phyloP scores from a whole-genome alignment of 2,888 invertebrate species.

The Ornithoptera priamus region DNA sequence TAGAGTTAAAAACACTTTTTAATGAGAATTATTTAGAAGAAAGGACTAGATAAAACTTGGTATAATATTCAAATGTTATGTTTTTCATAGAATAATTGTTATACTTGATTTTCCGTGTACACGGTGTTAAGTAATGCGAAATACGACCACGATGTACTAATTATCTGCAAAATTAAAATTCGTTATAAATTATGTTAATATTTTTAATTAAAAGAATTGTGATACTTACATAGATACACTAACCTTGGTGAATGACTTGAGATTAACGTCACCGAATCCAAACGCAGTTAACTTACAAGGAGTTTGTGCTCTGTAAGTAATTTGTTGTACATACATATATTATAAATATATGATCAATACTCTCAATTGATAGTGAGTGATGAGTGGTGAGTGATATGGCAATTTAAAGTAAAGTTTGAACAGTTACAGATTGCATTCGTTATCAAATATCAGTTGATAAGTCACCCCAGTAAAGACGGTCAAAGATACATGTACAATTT shows the following conservation, averaged over 20 bases:
- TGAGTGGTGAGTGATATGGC: no score
- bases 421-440: no score
- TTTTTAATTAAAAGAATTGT: background rate
- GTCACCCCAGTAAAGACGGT: no score
- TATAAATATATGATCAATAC: no score
- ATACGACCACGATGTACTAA: conserved; percentile 50
- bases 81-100: background rate
- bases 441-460: no score
- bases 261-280: conserved; percentile 58
- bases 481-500: no score
- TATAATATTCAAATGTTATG: no score
- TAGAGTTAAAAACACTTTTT: no score
- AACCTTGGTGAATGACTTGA: conserved; percentile 55
- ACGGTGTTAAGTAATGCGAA: conserved; percentile 49
- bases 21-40: no score
- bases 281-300: conserved; percentile 57
- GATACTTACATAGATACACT: conserved; percentile 14
- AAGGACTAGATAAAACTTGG: no score
- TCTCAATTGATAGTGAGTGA: no score
- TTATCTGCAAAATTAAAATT: conserved; percentile 32
- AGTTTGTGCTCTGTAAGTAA: conserved; percentile 47
- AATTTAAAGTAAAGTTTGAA: no score
- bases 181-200: background rate
- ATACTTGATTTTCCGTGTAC: conserved; percentile 33
- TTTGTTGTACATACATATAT: background rate